A percentile compares a stretch with the other conserved stretches of the same genome.
These are phyloP conservation scores for Desmophyllum pertusum DNA, from an alignment of 92 coral and sea anemone genomes.

Conservation along the genomic window DNA sequence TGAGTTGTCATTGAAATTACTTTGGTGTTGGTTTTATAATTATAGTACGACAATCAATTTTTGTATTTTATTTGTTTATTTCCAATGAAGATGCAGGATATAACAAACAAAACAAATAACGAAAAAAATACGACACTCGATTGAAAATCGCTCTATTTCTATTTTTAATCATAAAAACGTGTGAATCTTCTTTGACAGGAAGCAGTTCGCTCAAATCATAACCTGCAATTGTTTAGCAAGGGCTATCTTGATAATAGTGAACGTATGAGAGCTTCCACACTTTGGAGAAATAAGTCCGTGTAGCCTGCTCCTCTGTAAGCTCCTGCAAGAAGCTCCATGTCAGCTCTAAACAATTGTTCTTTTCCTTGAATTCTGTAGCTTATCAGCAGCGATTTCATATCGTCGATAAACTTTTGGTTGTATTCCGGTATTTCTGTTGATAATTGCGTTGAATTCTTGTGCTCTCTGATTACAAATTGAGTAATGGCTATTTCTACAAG, in stretches of 20 bases:
- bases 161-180: no score
- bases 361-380: conserved; percentile 71
- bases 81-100: no score
- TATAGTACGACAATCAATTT: no score
- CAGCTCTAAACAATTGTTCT: conserved; percentile 55
- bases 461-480: conserved; percentile 64
- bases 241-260: conserved; percentile 39
- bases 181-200: not conserved
- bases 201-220: not conserved
- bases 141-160: no score
- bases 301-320: conserved; percentile 74
- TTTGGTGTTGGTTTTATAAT: no score
- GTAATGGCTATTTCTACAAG: conserved; percentile 75
- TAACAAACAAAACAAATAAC: no score
- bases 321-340: conserved; percentile 67
- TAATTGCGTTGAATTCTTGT: conserved; percentile 41
- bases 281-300: conserved; percentile 72
- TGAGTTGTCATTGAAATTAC: no score
- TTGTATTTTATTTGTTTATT: no score
- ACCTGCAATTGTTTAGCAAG: not conserved
- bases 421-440: conserved; percentile 63
- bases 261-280: conserved; percentile 67
- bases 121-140: no score
- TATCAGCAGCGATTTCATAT: conserved; percentile 67
- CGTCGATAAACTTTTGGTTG: conserved; percentile 59